Percentiles rank a stretch among this genome's conserved stretches.
Conservation (phyloP, 2,113 vertebrate species). For the Crotalus helleri region DNA sequence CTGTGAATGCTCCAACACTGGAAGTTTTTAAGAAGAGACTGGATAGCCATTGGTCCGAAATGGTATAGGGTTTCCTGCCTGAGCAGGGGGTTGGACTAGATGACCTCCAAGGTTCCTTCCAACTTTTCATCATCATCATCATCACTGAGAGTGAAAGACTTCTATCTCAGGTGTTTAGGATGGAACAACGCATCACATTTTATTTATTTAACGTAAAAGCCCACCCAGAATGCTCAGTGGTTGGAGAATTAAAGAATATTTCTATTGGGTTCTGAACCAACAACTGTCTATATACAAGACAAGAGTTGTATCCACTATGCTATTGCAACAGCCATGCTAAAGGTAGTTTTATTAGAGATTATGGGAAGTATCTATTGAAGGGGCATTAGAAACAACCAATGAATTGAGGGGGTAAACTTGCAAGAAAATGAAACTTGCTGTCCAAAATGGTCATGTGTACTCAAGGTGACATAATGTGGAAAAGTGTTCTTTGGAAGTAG, state of each 20-base stretch:
- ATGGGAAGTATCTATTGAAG: background rate
- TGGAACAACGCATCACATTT: background rate
- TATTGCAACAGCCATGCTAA: background rate
- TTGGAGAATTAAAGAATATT: background rate
- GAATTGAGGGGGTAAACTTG: background rate
- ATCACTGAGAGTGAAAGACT: background rate
- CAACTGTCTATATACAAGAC: background rate
- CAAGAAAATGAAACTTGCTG: background rate
- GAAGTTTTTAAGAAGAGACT: too few relatives aligned
- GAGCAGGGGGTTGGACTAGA: too few relatives aligned
- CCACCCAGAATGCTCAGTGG: background rate
- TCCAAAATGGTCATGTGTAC: background rate
- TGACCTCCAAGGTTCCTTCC: too few relatives aligned
- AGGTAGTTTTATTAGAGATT: background rate
- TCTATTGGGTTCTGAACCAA: background rate
- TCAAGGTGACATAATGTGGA: background rate
- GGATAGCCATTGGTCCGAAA: too few relatives aligned
- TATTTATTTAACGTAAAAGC: background rate
- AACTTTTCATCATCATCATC: too few relatives aligned
- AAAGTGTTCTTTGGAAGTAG: background rate
- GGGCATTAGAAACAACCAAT: background rate
- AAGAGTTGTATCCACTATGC: background rate
- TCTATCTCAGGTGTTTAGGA: background rate
- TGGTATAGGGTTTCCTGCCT: too few relatives aligned
- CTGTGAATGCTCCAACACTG: too few relatives aligned